Conservation (phyloP, 1,140 invertebrate genomes). For the Euborellia annulipes region DNA sequence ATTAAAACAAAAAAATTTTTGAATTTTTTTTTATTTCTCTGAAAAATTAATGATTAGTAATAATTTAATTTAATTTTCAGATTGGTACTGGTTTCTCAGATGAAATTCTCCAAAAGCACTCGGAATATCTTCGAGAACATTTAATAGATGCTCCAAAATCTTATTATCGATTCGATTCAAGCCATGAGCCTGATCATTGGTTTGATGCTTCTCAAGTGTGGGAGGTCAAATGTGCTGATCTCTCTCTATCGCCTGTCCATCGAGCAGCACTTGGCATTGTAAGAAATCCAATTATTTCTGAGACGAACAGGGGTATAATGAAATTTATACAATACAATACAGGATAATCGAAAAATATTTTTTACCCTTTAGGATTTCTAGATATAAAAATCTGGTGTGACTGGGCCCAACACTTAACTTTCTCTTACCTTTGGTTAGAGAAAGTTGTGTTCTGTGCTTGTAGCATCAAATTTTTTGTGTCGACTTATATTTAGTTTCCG, state of each 20-base stretch:
- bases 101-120: slow-evolving; percentile 66
- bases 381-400: too few relatives aligned
- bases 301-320: too few relatives aligned
- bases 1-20: too few relatives aligned
- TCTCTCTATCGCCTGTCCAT: slow-evolving; percentile 92
- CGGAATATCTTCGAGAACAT: slow-evolving; percentile 61
- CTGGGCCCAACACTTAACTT: too few relatives aligned
- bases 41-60: neutral
- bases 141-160: slow-evolving; percentile 56
- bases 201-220: slow-evolving; percentile 86
- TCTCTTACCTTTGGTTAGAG: too few relatives aligned
- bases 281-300: slow-evolving; percentile 21
- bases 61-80: slow-evolving; percentile 31
- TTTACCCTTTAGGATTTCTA: too few relatives aligned
- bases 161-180: slow-evolving; percentile 72
- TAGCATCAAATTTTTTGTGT: too few relatives aligned
- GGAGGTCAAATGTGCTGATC: slow-evolving; percentile 98
- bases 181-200: slow-evolving; percentile 83
- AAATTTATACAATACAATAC: too few relatives aligned
- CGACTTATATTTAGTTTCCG: too few relatives aligned
- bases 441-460: too few relatives aligned
- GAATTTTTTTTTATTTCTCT: too few relatives aligned
- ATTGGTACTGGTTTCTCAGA: slow-evolving; percentile 97
- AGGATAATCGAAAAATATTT: too few relatives aligned
- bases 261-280: slow-evolving; percentile 76